Base-by-base conservation (phyloP, 1,140 invertebrate species). In the honey bee (Apis mellifera) region DNA sequence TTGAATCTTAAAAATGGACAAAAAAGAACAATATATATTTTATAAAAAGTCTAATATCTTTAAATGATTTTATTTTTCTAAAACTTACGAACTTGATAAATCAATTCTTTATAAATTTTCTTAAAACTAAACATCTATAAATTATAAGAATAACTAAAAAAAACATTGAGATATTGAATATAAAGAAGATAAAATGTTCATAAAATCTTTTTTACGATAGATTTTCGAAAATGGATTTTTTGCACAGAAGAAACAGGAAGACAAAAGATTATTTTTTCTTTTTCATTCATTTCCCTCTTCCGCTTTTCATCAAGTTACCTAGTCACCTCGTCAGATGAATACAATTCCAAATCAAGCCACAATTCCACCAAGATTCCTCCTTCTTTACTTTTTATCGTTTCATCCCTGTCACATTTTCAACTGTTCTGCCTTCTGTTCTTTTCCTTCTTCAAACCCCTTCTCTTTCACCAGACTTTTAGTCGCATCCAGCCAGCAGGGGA, bases 261-360 rank as follows among this genome's bases (percentile, higher is more conserved):
- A 21, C 12, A 57, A 26, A 9, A 21, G 13, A 60, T 42, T 54
- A 5, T 9, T 57, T n/a, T 23, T 23, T 13, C 21, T 23, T 32
- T 13, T 21, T 42, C n/a, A 23, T 74, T 8, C n/a, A 21, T 59
- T 48, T 78, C 13, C 15, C 50, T 52, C 15, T 57, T 57, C 62
- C 62, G 60, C 9, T 15, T 57, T 55, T 80, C 69, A 64, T 54
- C 57, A 23, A 64, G 42, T 68, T 68, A 66, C 59, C 55, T 54
- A 59, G 64, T n/a, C 71, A 19, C 42, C 62, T 57, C 32, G n/a
- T 75, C 70, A 21, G 3, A 75, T 65, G 72, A 72, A 82, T 80
- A 80, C 78, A 73, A 73, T 57, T 75, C 62, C 71, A 32, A 82
- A 82, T 75, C 78, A 65, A 74, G 78, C 52, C 62, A 74, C 62